These are phyloP conservation scores for Ladona fulva DNA, from an alignment of 1,140 invertebrate genomes.

Conservation along the genomic window DNA sequence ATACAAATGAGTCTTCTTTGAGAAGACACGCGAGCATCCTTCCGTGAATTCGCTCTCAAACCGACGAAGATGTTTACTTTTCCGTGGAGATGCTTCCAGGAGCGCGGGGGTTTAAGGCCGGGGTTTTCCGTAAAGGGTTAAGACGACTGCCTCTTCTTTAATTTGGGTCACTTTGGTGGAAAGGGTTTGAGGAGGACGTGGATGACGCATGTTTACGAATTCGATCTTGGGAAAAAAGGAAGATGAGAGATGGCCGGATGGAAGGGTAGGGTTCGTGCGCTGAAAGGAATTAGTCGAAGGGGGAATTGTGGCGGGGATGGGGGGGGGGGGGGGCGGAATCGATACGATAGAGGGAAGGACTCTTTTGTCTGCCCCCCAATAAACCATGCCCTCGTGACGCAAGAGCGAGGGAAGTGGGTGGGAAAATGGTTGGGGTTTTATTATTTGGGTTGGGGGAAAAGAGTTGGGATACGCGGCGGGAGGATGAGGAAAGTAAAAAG, in stretches of 20 bases:
- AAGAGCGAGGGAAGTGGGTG: neutral
- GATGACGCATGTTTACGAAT: constrained; percentile 9
- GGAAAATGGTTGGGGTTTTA: neutral
- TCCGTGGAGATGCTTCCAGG: too few relatives aligned
- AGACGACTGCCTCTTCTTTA: too few relatives aligned
- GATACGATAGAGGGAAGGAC: neutral
- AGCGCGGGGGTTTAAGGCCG: too few relatives aligned
- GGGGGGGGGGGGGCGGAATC: neutral
- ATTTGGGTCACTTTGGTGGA: too few relatives aligned
- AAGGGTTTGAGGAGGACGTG: neutral
- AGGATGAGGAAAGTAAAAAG: neutral
- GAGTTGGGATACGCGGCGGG: neutral
- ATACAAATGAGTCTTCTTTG: too few relatives aligned
- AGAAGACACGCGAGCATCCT: too few relatives aligned
- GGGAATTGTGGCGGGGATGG: neutral
- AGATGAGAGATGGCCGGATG: neutral
- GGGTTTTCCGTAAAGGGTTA: too few relatives aligned
- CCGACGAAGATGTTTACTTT: too few relatives aligned
- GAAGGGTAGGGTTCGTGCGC: neutral
- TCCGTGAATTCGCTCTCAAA: too few relatives aligned
- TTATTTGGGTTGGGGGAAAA: neutral
- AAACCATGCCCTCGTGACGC: neutral
- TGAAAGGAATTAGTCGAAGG: neutral
- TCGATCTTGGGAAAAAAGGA: neutral
- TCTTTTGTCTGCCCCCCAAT: neutral